Percentiles rank a stretch among this genome's conserved stretches.
Evolutionary conservation across 2,113 vertebrate species (phyloP).

Genomic region (Tachuris rubrigastra): DNA sequence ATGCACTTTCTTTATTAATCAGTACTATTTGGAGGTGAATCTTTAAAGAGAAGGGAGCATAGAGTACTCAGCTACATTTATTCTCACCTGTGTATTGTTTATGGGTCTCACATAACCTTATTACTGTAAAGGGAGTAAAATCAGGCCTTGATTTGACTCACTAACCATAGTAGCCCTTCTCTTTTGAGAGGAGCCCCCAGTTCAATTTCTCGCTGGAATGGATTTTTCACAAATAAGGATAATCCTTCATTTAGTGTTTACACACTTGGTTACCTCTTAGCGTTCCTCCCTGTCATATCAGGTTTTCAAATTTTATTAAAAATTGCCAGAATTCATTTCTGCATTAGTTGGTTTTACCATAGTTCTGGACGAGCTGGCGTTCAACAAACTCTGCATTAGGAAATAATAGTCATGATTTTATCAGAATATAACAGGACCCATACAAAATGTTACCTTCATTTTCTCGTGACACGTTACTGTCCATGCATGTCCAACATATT

Average conservation of each 20-base stretch:
- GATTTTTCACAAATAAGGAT: slow-evolving; percentile 53
- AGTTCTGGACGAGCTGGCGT: slow-evolving; percentile 21
- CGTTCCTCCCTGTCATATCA: slow-evolving; percentile 39
- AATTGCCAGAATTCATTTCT: slow-evolving; percentile 59
- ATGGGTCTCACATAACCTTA: neutral
- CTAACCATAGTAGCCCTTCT: neutral
- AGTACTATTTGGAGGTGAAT: neutral
- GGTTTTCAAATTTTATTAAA: slow-evolving; percentile 49
- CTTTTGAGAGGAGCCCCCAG: neutral
- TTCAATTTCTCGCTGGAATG: slow-evolving; percentile 63
- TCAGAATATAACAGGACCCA: slow-evolving; percentile 19
- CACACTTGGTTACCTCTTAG: slow-evolving; percentile 56
- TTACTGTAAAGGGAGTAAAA: slow-evolving; percentile 14
- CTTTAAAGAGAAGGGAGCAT: neutral
- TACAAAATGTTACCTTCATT: slow-evolving; percentile 16
- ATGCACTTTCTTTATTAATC: neutral
- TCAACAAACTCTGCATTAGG: slow-evolving; percentile 44
- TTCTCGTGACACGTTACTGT: neutral
- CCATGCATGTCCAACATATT: neutral
- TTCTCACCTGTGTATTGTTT: neutral
- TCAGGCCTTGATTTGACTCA: slow-evolving; percentile 18
- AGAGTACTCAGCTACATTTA: neutral
- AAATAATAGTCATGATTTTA: slow-evolving; percentile 36
- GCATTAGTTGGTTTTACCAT: slow-evolving; percentile 38
- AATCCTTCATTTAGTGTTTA: slow-evolving; percentile 61